Evolutionary conservation across 1,140 invertebrate species (phyloP).

Genomic region (Drosophila ogumai): DNA sequence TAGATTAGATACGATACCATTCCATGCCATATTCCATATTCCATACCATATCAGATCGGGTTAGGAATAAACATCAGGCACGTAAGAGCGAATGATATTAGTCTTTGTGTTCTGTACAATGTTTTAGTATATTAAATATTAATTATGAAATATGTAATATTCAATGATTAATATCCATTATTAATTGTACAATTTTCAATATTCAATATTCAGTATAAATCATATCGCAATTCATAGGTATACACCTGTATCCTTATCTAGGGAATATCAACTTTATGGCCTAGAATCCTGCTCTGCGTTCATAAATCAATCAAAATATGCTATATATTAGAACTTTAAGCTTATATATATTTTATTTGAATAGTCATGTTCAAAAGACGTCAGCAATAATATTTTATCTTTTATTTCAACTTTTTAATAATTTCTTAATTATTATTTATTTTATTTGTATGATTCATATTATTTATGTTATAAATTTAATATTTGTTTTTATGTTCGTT

Average conservation of each 20-base stretch:
- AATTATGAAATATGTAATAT: not conserved
- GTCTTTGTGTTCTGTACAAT: not conserved
- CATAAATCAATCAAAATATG: slow-evolving; percentile 10
- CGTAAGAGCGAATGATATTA: not conserved
- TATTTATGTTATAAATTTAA: not conserved
- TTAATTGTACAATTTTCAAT: not conserved
- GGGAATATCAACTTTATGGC: slow-evolving; percentile 4
- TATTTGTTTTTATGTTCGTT: not conserved
- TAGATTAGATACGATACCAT: slow-evolving; percentile 49
- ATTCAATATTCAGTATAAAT: not conserved
- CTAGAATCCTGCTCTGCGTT: not conserved
- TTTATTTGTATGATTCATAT: not conserved
- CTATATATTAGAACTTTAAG: not conserved
- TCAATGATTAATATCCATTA: not conserved
- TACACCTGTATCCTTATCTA: not conserved
- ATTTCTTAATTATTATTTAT: not conserved
- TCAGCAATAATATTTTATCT: not conserved
- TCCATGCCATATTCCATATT: not conserved
- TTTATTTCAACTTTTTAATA: not conserved
- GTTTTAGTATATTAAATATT: not conserved
- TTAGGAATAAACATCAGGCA: slow-evolving; percentile 5
- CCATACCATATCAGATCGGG: slow-evolving; percentile 16
- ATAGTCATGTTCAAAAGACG: not conserved
- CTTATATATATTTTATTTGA: not conserved
- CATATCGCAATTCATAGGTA: not conserved